Percentiles rank a stretch among this genome's conserved stretches.
phyloP scores from a whole-genome alignment of 2,888 invertebrate genomes.

The Tethea ocularis region DNA sequence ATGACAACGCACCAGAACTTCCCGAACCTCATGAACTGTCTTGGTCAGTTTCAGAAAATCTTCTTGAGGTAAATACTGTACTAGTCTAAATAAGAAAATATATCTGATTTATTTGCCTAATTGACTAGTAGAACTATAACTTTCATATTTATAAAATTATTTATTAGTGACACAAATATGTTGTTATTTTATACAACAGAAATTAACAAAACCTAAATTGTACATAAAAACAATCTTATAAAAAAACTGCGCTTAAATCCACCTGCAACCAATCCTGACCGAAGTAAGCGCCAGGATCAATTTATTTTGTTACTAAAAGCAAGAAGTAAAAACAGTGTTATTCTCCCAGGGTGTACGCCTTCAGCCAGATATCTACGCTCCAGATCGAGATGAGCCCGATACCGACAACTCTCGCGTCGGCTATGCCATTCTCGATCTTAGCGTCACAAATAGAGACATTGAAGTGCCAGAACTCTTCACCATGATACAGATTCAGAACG shows the following conservation, averaged over 20 bases:
- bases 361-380: constrained; percentile 67
- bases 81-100: too few relatives aligned
- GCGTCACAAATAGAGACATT: constrained; percentile 49
- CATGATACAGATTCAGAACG: constrained; percentile 58
- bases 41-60: constrained; percentile 64
- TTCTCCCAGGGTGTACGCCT: constrained; percentile 50
- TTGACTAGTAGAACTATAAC: too few relatives aligned
- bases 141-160: too few relatives aligned
- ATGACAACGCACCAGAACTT: constrained; percentile 84
- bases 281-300: too few relatives aligned
- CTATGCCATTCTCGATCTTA: constrained; percentile 69
- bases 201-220: too few relatives aligned
- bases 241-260: too few relatives aligned
- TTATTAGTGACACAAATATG: too few relatives aligned
- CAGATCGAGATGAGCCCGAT: constrained; percentile 80
- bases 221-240: too few relatives aligned
- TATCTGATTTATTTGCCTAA: too few relatives aligned
- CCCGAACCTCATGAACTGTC: constrained; percentile 50
- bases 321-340: background rate
- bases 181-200: too few relatives aligned
- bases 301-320: background rate
- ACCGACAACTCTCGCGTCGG: constrained; percentile 81
- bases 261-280: too few relatives aligned
- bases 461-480: constrained; percentile 54
- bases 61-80: constrained; percentile 43